These are phyloP conservation scores for Lordiphosa andalusiaca DNA, from an alignment of 2,888 invertebrate species.

Conservation along the genomic window DNA sequence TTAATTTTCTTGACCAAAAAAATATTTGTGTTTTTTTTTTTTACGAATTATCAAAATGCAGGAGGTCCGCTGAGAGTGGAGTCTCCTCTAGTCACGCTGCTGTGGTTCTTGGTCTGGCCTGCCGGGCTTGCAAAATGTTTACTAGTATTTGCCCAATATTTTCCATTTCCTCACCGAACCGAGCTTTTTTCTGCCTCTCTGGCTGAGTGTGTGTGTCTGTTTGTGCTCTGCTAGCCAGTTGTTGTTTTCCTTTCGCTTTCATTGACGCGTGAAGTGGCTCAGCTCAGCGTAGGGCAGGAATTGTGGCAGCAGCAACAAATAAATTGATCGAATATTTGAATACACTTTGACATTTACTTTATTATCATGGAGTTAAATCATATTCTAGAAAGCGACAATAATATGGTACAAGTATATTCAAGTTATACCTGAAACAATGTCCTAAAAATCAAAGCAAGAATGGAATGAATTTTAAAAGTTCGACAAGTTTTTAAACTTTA, in stretches of 20 bases:
- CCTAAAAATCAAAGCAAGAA: no score
- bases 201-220: slow-evolving; percentile 5
- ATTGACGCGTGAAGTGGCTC: slow-evolving; percentile 72
- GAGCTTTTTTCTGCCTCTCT: slow-evolving; percentile 30
- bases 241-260: slow-evolving; percentile 72
- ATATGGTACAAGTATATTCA: no score
- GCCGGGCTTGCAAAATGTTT: slow-evolving; percentile 59
- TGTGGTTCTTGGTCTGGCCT: slow-evolving; percentile 53
- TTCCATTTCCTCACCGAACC: slow-evolving; percentile 70
- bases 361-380: no score
- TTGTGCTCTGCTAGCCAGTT: slow-evolving; percentile 14
- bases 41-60: no score
- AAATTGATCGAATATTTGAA: slow-evolving; percentile 5
- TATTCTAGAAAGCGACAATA: no score
- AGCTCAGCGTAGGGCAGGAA: slow-evolving; percentile 55
- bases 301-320: slow-evolving; percentile 23
- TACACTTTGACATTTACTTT: slow-evolving; percentile 4
- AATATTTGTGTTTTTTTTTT: not conserved
- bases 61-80: not conserved
- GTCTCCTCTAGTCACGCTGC: slow-evolving; percentile 52
- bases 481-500: no score
- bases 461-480: no score
- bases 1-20: slow-evolving; percentile 43
- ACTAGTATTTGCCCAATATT: slow-evolving; percentile 67
- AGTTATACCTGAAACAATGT: no score